Percentiles rank a stretch among this genome's conserved stretches.
phyloP scores from a whole-genome alignment of 1,140 invertebrate genomes.

The Portunus trituberculatus region DNA sequence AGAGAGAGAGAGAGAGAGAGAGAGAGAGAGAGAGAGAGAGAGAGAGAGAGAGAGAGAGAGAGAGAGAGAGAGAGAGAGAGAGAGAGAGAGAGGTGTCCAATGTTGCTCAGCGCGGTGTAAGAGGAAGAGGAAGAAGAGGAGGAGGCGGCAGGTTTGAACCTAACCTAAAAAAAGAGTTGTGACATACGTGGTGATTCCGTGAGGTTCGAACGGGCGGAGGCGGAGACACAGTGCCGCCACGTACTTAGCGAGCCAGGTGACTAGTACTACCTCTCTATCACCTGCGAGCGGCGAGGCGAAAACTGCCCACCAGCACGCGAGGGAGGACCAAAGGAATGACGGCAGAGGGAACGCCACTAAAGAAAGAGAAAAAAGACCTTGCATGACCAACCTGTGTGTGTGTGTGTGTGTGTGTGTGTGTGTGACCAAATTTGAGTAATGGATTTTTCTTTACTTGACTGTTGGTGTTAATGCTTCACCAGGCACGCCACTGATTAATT shows the following conservation, averaged over 20 bases:
- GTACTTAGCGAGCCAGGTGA: neutral
- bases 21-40: no score
- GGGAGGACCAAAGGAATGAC: no score
- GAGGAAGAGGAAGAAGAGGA: neutral
- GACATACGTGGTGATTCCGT: conserved; percentile 4
- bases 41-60: no score
- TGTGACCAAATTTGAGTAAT: neutral
- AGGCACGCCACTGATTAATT: neutral
- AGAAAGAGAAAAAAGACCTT: no score
- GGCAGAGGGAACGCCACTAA: no score
- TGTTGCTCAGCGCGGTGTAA: no score
- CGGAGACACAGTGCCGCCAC: no score
- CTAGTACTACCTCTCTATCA: neutral
- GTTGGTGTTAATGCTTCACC: neutral
- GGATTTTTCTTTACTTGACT: neutral
- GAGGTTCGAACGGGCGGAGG: neutral
- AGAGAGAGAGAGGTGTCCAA: no score
- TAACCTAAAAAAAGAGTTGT: neutral
- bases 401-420: conserved; percentile 20
- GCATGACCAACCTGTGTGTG: neutral
- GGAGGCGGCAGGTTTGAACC: neutral
- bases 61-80: no score
- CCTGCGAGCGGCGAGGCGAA: neutral
- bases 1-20: no score
- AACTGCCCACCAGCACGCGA: neutral